phyloP scores from a whole-genome alignment of 1,140 invertebrate species.

The Hyposmocoma kahamanoa region DNA sequence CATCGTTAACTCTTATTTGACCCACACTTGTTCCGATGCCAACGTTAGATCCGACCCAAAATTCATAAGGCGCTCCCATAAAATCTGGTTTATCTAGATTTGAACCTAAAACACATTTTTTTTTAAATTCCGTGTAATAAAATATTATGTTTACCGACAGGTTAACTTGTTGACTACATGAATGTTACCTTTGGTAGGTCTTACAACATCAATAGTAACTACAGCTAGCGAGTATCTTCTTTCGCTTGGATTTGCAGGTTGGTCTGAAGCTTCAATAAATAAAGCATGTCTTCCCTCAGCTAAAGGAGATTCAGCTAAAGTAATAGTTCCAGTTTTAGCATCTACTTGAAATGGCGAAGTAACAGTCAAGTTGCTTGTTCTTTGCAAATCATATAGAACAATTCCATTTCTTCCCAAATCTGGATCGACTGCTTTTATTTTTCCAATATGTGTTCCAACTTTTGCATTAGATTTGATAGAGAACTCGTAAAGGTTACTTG shows the following conservation, averaged over 20 bases:
- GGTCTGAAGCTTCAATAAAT: constrained; percentile 88
- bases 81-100: constrained; percentile 83
- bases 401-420: constrained; percentile 87
- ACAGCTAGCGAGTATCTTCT: constrained; percentile 87
- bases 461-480: constrained; percentile 79
- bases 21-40: constrained; percentile 89
- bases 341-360: constrained; percentile 83
- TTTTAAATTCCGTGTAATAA: not conserved
- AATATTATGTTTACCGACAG: not conserved
- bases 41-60: constrained; percentile 90
- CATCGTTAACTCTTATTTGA: constrained; percentile 84
- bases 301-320: constrained; percentile 79
- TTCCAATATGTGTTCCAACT: constrained; percentile 81
- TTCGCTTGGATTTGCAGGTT: constrained; percentile 87
- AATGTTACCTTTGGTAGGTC: constrained; percentile 69
- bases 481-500: constrained; percentile 87
- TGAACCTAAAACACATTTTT: constrained; percentile 44
- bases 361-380: constrained; percentile 78
- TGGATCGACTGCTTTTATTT: constrained; percentile 85
- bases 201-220: constrained; percentile 82
- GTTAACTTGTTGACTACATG: constrained; percentile 12
- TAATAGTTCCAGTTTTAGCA: constrained; percentile 80
- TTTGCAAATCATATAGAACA: constrained; percentile 84
- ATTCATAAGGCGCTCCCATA: constrained; percentile 90
- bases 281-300: constrained; percentile 82